Base-by-base conservation (phyloP, 2,113 vertebrate species). In the Cyanoderma ruficeps region DNA sequence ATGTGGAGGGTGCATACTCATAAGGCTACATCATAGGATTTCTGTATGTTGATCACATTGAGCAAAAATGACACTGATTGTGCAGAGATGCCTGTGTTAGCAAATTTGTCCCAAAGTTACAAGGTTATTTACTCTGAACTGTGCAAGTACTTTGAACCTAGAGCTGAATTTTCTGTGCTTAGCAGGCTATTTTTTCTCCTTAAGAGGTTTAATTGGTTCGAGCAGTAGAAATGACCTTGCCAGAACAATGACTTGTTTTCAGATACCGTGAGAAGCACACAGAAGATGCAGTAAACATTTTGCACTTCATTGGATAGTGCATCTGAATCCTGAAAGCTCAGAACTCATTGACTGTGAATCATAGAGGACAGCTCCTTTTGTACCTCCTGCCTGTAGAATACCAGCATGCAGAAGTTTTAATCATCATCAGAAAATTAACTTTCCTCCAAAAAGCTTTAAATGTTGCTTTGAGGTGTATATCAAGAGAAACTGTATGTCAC, bases 201-300 rank as follows among this genome's bases (percentile, higher is more conserved):
- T 61, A 72, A 50, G 57, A 18, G 3, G 6, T 87, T 84, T 87
- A 76, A 72, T 83, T 83, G 19, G 50, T 71, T 81, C 35, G 55
- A 91, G 59, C 13, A n/a, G 39, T 24, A 83, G 67, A 72, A 93
- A 94, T 44, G 16, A 86, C 78, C 67, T 96, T 86, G 61, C 59
- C 55, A 80, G 71, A 93, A 57, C 49, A 87, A 71, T 47, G 27
- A 52, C 39, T 39, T 75, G 8, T 61, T 90, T 68, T 80, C 20
- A 67, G 13, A 20, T 59, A 15, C 8, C 2, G 15, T 85, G 55
- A 86, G 46, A 87, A 83, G 33, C 8, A 13, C 44, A 67, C 20
- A 49, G 55, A 56, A 47, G 52, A 22, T 17, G 25, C n/a, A 50
- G 60, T 41, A 89, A 87, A 19, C 41, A n/a, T 76, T 28, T 52